These are phyloP conservation scores for Naso thynnoides DNA, from an alignment of 2,797 vertebrate species.

Conservation along the genomic window DNA sequence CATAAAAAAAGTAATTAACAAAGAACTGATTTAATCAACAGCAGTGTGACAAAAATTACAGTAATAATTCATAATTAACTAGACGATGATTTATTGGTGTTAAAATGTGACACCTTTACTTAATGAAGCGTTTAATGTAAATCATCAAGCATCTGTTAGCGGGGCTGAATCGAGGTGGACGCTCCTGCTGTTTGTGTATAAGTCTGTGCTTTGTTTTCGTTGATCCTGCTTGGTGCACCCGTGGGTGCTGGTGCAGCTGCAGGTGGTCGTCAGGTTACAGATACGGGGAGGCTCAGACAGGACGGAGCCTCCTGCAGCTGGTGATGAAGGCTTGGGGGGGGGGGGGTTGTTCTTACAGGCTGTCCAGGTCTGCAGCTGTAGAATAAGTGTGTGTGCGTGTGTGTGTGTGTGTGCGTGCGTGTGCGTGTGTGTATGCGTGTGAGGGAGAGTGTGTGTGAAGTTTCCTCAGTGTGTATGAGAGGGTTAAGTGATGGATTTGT, in stretches of 20 bases:
- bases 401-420: conserved; percentile 5
- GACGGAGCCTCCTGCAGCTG: conserved; percentile 48
- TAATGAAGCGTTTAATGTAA: conserved; percentile 67
- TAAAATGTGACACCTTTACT: conserved; percentile 56
- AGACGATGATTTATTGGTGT: conserved; percentile 65
- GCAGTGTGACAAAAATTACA: conserved; percentile 39
- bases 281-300: conserved; percentile 35
- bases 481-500: conserved; percentile 79
- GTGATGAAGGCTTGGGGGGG: conserved; percentile 9
- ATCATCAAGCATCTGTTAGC: conserved; percentile 49
- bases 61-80: conserved; percentile 57
- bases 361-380: conserved; percentile 32
- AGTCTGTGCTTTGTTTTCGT: background rate
- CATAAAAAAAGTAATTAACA: background rate
- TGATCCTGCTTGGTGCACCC: conserved; percentile 11
- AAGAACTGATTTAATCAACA: conserved; percentile 27
- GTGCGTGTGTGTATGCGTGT: conserved; percentile 3
- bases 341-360: conserved; percentile 8
- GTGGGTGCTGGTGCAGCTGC: conserved; percentile 50
- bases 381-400: background rate
- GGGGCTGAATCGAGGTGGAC: background rate
- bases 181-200: conserved; percentile 1
- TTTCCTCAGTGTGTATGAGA: conserved; percentile 60
- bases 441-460: conserved; percentile 20
- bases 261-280: conserved; percentile 50